Percentiles rank a stretch among this genome's conserved stretches.
Conservation (phyloP, 2,888 invertebrate species). For the Bugulina stolonifera region DNA sequence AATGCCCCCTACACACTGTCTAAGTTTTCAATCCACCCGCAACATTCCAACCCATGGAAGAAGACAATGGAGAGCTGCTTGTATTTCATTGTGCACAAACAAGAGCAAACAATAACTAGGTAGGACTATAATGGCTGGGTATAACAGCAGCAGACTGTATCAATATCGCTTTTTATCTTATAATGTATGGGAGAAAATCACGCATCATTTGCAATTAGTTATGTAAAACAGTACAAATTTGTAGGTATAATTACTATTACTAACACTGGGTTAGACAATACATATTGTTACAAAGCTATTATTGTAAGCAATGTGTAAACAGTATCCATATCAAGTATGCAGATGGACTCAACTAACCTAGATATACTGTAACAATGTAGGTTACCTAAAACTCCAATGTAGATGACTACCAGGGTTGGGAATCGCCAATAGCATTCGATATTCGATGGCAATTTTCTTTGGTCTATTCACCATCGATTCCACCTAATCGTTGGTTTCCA, state of each 20-base stretch:
- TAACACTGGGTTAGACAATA: background rate
- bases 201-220: slow-evolving; percentile 22
- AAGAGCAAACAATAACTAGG: background rate
- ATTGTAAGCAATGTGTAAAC: background rate
- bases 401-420: no score
- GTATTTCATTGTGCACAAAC: background rate
- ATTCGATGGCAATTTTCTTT: no score
- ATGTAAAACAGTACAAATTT: background rate
- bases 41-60: background rate
- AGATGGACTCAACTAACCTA: background rate
- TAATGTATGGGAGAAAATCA: background rate
- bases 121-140: background rate
- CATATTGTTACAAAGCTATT: background rate
- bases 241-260: background rate
- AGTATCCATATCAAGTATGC: background rate
- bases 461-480: no score
- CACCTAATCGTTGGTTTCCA: no score
- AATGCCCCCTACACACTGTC: no score
- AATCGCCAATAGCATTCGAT: no score
- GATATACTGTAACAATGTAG: no score
- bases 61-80: background rate
- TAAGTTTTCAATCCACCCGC: background rate
- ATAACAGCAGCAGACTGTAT: background rate
- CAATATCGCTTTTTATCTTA: slow-evolving; percentile 11
- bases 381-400: no score